These are phyloP conservation scores for Trachelipus rathkii DNA, from an alignment of 1,140 invertebrate genomes.

Conservation along the genomic window DNA sequence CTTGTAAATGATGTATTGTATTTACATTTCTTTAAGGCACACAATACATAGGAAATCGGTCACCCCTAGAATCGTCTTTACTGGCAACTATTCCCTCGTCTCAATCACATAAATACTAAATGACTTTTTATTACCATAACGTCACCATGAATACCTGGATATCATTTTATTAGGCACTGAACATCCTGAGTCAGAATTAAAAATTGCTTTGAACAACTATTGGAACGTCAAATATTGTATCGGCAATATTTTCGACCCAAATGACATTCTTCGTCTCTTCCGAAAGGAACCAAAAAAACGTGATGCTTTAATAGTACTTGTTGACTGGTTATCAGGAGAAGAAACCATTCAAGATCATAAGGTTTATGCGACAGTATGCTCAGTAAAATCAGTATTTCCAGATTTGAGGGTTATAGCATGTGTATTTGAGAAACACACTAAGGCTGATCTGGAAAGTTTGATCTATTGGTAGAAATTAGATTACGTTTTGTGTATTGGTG, in stretches of 20 bases:
- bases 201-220: neutral
- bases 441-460: neutral
- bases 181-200: neutral
- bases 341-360: neutral
- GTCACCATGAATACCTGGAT: neutral
- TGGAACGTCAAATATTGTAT: slow-evolving; percentile 8
- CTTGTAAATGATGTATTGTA: neutral
- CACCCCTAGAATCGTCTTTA: neutral
- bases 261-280: neutral
- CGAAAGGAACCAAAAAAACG: neutral
- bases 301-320: neutral
- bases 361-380: neutral
- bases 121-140: neutral
- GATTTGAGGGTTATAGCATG: neutral
- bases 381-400: neutral
- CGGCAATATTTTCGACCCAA: neutral
- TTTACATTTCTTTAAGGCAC: neutral
- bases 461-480: neutral
- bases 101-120: neutral
- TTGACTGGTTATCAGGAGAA: neutral
- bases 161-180: neutral
- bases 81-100: neutral
- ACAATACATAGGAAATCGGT: neutral
- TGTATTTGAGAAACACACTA: neutral
- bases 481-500: neutral